Base-by-base conservation (phyloP, 2,888 invertebrate species). In the Papilio elwesi region DNA sequence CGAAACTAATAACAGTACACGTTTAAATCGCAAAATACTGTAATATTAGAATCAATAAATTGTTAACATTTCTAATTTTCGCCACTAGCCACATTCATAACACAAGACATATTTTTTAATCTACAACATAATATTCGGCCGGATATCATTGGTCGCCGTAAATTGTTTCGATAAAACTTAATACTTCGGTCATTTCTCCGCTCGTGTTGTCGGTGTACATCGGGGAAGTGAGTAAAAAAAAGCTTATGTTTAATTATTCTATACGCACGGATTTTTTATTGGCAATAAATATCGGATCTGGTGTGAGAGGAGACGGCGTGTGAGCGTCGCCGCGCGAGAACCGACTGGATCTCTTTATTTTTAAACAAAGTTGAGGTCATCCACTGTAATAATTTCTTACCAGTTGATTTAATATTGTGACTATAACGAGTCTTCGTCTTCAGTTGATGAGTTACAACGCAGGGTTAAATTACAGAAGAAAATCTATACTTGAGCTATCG, bases 281-380 rank as follows among this genome's bases (percentile, higher is more conserved):
- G 84, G 85, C 83, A 86, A 88, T 92, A 90, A 92, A 91, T 90
- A 91, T 92, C 83, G 81, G 80, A 79, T 87, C 87, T 87, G 88
- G 84, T 86, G 84, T 26, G 26, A 26, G 26, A 26, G 26, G 26
- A 1, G 43, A n/a, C 36, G 59, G 59, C 38, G 59, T 62, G 43
- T n/a, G 59, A 62, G 55, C 74, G 68, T 26, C 43, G 62, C 15
- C 4, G 48, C n/a, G 48, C 26, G 4, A 26, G 38, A 70, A 53
- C 48, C 49, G 38, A 55, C 38, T 51, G 59, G 10, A 5, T 63
- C 64, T 51, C 15, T 63, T 68, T 68, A 64, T 68, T 71, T 68
- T 74, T 68, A 68, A 64, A 26, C 26, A 26, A 64, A 73, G 55
- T 73, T 73, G 64, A 73, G 72, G 68, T 73, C 72, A 73, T 71